phyloP scores from a whole-genome alignment of 2,797 vertebrate species.

The Saxicola maurus region DNA sequence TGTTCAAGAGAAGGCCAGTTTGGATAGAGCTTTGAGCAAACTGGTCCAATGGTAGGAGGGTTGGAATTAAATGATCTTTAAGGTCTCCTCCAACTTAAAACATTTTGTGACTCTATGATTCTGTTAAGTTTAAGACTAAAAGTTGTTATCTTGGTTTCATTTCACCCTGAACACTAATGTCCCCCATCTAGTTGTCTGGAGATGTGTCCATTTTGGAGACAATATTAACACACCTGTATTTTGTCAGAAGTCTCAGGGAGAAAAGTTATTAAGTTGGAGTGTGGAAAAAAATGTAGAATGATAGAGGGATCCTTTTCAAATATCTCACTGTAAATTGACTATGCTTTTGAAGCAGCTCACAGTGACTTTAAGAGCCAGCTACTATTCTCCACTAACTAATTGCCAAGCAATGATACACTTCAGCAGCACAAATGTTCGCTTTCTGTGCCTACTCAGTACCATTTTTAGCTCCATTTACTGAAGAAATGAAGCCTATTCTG shows the following conservation, averaged over 20 bases:
- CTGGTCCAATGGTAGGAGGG: not conserved
- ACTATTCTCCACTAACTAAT: not conserved
- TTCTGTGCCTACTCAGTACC: not conserved
- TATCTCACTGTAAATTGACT: not conserved
- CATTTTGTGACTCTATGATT: not conserved
- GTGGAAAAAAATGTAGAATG: not conserved
- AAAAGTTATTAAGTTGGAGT: not conserved
- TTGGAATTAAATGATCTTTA: not conserved
- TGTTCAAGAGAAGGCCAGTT: not conserved
- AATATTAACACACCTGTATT: not conserved
- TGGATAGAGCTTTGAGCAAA: not conserved
- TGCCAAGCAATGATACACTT: not conserved
- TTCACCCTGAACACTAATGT: not conserved
- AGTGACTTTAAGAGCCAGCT: not conserved
- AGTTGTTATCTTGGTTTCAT: not conserved
- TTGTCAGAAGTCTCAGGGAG: not conserved
- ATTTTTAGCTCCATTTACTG: not conserved
- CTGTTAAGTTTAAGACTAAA: not conserved
- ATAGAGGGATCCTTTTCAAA: not conserved
- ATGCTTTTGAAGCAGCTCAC: not conserved
- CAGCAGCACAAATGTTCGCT: not conserved
- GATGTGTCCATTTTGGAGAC: not conserved
- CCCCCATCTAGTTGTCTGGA: not conserved
- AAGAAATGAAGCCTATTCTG: not conserved
- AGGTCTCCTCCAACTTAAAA: not conserved